Evolutionary conservation across 2,888 invertebrate genomes (phyloP), one percentile per base, ranked within the genome.

Genomic region (Apodemia mormo): DNA sequence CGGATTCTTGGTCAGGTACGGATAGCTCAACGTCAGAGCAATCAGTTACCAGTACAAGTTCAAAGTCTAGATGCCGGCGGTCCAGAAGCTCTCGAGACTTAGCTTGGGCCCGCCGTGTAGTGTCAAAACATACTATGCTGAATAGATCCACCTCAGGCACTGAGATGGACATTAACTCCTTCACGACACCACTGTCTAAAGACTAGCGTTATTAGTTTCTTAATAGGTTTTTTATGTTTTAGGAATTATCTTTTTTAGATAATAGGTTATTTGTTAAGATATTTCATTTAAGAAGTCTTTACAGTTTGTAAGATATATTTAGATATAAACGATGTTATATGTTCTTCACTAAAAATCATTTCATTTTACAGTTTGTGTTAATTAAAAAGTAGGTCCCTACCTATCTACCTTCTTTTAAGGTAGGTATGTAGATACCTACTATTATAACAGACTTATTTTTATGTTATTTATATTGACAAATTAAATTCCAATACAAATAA

Each of bases 241-340:
- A 66, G 52, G 14, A 61, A 40, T 82, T 81, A 81, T 84, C 83
- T 82, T 84, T 74, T 71, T 40, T 75, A 74, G 69, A 78, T 74
- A 79, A 77, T 76, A 77, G 70, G 78, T 71, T 76, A 76, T 78
- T 77, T 72, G 75, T 72, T 86, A 85, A 85, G 85, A 80, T 72
- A 80, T 82, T 83, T 79, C 85, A 80, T 86, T 78, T 88, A 88
- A 89, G 87, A 83, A 76, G 77, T 82, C 80, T 86, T 83, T 84
- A 75, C 76, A 75, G 77, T 83, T 82, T 82, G 69, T 87, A 84
- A 85, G 84, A 82, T 72, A 45, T 45, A 54, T 22, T 54, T 54
- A 54, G 22, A 54, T 54, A 54, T 54, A 54, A 45, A 45, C 12
- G 3, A 45, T 45, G 12, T 45, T 45, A 12, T n/a, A n/a, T n/a